These are phyloP conservation scores for Tylochromis polylepis DNA, from an alignment of 2,113 vertebrate species.

Conservation along the genomic window DNA sequence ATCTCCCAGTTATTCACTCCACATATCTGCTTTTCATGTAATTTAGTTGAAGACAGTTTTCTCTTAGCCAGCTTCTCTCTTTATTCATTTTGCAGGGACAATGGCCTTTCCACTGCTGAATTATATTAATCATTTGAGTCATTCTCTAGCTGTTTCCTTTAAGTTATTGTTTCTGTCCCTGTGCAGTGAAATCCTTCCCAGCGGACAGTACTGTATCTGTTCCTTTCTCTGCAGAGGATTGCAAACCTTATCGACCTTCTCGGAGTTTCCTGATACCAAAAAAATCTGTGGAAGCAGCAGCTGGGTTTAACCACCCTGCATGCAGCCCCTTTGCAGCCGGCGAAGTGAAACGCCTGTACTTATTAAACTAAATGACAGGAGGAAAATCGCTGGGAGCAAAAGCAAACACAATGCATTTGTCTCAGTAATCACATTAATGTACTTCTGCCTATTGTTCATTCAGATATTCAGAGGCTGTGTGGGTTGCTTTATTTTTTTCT, in stretches of 20 bases:
- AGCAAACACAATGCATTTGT: constrained; percentile 19
- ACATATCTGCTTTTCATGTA: neutral
- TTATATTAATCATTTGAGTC: neutral
- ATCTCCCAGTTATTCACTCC: neutral
- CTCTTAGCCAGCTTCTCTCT: neutral
- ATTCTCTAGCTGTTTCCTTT: neutral
- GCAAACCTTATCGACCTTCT: neutral
- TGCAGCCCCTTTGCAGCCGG: neutral
- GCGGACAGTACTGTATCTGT: neutral
- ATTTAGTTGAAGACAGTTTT: neutral
- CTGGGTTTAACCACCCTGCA: neutral
- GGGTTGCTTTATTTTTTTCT: neutral
- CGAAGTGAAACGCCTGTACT: neutral
- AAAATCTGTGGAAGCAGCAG: neutral
- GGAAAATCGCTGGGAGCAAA: neutral
- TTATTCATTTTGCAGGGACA: neutral
- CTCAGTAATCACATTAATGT: constrained; percentile 12
- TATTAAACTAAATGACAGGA: neutral
- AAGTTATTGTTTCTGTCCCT: neutral
- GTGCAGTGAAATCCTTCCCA: neutral
- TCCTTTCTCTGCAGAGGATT: neutral
- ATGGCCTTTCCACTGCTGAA: neutral
- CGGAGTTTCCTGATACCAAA: neutral
- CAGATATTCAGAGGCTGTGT: neutral
- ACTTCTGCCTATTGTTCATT: constrained; percentile 13